phyloP scores from a whole-genome alignment of 2,113 vertebrate genomes.

The Cervus canadensis region DNA sequence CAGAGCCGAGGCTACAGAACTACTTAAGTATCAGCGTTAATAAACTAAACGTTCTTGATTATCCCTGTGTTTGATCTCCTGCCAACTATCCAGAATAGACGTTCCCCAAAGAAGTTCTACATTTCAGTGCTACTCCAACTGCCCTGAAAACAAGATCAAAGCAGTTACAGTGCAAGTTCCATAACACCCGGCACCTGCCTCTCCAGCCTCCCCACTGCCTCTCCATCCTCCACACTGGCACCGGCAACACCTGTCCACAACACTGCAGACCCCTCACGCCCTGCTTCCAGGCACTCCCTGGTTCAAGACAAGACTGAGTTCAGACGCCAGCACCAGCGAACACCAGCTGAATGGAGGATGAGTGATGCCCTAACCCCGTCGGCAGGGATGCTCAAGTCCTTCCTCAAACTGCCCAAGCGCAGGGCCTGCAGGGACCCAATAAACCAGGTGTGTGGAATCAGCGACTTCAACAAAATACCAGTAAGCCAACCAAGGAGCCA shows the following conservation, averaged over 20 bases:
- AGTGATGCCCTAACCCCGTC: fast-evolving
- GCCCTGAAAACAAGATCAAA: not conserved
- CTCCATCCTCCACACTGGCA: no score
- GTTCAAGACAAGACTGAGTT: not conserved
- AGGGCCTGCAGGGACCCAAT: not conserved
- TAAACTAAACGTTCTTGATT: fast-evolving
- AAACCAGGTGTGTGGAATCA: not conserved
- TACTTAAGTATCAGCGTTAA: fast-evolving
- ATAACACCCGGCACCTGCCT: fast-evolving
- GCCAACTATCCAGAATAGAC: not conserved
- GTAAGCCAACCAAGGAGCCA: no score
- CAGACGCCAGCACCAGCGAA: fast-evolving
- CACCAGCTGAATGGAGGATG: fast-evolving
- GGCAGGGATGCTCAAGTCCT: not conserved
- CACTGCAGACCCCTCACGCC: fast-evolving
- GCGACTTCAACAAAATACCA: no score
- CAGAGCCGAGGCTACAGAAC: not conserved
- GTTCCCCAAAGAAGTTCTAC: fast-evolving
- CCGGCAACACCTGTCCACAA: fast-evolving
- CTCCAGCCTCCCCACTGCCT: no score
- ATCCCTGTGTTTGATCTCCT: fast-evolving
- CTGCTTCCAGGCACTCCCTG: not conserved
- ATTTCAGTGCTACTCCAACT: not conserved
- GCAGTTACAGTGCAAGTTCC: fast-evolving
- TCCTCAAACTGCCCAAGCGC: not conserved